Evolutionary conservation across 1,140 invertebrate genomes (phyloP).

Genomic region (Drosophila pruinosa): DNA sequence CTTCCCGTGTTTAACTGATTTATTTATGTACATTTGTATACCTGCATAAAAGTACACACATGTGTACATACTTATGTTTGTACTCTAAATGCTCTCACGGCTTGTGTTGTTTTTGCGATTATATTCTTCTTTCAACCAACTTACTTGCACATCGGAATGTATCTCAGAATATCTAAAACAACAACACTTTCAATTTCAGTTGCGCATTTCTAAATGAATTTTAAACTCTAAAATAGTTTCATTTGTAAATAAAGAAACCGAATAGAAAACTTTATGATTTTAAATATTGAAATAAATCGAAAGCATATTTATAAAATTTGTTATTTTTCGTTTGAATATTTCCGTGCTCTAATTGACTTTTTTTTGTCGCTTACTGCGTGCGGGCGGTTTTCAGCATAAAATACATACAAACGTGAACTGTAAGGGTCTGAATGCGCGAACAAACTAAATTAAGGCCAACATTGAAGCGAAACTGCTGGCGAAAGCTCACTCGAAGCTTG

Average conservation of each 20-base stretch:
- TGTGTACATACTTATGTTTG: conserved; percentile 1
- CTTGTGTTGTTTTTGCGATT: neutral
- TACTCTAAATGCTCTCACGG: too few species aligned
- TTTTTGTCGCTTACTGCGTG: neutral
- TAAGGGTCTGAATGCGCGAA: conserved; percentile 61
- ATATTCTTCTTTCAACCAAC: neutral
- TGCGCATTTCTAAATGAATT: neutral
- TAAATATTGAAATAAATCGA: neutral
- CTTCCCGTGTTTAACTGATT: conserved; percentile 4
- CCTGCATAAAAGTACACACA: neutral
- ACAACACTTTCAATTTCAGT: conserved; percentile 22
- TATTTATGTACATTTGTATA: conserved; percentile 27
- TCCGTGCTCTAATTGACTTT: neutral
- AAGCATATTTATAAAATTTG: neutral
- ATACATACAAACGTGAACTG: conserved; percentile 40
- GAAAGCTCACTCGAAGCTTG: conserved; percentile 58
- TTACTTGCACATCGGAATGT: neutral
- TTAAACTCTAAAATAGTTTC: too few species aligned
- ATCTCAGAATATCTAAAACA: neutral
- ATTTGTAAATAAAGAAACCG: too few species aligned
- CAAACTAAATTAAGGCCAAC: conserved; percentile 74
- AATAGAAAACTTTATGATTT: too few species aligned
- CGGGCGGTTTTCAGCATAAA: neutral
- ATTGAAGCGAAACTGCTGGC: conserved; percentile 44
- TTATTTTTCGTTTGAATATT: neutral